Evolutionary conservation across 2,113 vertebrate genomes (phyloP).

Genomic region (Turdus rufiventris): DNA sequence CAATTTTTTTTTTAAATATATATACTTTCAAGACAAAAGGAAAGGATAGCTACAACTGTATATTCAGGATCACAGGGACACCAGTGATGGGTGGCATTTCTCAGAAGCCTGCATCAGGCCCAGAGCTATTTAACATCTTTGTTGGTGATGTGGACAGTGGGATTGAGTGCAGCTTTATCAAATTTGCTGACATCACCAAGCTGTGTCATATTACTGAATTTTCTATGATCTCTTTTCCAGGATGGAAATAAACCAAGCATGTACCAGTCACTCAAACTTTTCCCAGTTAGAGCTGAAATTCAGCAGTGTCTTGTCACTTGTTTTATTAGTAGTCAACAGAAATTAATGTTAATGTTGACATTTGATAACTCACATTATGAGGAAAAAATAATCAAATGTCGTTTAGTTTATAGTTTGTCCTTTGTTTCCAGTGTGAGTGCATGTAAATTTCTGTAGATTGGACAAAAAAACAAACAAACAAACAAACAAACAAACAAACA

Average conservation of each 20-base stretch:
- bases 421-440: neutral
- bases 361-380: neutral
- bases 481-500: neutral
- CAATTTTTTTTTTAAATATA: neutral
- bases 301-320: neutral
- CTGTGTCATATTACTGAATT: neutral
- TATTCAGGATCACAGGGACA: neutral
- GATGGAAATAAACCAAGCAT: neutral
- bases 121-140: neutral
- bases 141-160: neutral
- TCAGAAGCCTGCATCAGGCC: neutral
- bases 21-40: neutral
- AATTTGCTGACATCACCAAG: neutral
- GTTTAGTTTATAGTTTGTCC: neutral
- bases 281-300: neutral
- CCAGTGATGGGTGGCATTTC: neutral
- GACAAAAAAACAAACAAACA: neutral
- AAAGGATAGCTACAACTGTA: neutral
- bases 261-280: neutral
- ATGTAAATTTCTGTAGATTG: neutral
- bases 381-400: accelerated
- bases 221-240: neutral
- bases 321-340: neutral
- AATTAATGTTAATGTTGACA: neutral
- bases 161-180: neutral